Conservation (phyloP, 2,113 vertebrate genomes). For the Meriones unguiculatus region DNA sequence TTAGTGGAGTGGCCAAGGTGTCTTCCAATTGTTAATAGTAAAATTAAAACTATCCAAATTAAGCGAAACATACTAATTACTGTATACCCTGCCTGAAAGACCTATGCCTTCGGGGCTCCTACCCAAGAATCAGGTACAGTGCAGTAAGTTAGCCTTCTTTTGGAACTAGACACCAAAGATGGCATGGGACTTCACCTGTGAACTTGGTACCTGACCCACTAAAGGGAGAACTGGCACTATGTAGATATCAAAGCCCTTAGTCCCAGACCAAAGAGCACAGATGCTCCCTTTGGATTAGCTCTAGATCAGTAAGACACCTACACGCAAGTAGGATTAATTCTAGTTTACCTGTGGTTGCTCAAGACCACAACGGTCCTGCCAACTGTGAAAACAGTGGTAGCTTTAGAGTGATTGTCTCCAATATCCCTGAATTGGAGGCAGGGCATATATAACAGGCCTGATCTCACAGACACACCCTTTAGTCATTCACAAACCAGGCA, state of each 20-base stretch:
- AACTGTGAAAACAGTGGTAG: background rate
- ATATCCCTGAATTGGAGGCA: too few species aligned
- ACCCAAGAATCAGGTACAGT: background rate
- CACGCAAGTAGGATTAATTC: background rate
- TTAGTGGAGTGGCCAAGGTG: background rate
- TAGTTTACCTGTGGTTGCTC: background rate
- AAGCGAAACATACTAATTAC: background rate
- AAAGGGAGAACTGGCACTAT: background rate
- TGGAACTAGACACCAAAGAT: background rate
- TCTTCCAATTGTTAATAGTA: background rate
- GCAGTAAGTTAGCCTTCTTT: background rate
- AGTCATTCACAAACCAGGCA: background rate
- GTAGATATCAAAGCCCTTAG: background rate
- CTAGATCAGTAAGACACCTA: background rate
- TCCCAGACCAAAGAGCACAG: background rate
- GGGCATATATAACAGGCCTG: background rate
- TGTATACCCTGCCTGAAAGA: background rate
- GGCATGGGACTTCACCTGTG: too few species aligned
- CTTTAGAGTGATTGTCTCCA: background rate
- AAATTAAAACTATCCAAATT: background rate
- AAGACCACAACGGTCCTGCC: too few species aligned
- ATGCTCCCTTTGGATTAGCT: background rate
- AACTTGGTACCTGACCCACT: background rate
- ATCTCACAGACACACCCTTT: background rate
- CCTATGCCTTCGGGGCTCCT: background rate